phyloP scores from a whole-genome alignment of 2,888 invertebrate species.

The Tetheella fluctuosa region DNA sequence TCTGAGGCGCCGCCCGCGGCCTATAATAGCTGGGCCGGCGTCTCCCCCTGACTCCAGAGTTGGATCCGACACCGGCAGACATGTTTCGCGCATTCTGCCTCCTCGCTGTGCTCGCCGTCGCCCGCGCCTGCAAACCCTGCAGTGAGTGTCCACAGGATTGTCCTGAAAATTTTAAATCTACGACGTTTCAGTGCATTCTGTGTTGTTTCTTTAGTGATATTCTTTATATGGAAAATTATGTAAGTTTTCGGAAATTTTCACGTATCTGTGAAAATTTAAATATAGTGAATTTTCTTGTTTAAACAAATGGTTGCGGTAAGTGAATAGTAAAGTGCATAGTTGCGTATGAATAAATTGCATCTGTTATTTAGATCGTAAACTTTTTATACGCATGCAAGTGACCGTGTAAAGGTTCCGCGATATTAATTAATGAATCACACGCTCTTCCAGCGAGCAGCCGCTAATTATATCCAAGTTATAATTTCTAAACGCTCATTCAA shows the following conservation, averaged over 20 bases:
- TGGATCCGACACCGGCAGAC: slow-evolving; percentile 73
- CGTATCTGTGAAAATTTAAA: neutral
- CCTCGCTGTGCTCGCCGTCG: slow-evolving; percentile 63
- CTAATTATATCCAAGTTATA: slow-evolving; percentile 39
- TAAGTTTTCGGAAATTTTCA: neutral
- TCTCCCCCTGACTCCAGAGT: slow-evolving; percentile 77
- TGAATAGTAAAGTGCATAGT: slow-evolving; percentile 10
- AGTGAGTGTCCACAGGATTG: slow-evolving; percentile 64
- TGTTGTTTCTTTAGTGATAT: slow-evolving; percentile 1
- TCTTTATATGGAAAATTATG: neutral
- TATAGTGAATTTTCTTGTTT: neutral
- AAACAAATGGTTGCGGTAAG: slow-evolving; percentile 18
- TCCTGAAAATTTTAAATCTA: neutral
- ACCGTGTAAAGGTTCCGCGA: neutral
- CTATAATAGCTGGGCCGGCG: slow-evolving; percentile 82
- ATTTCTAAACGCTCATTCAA: slow-evolving; percentile 51
- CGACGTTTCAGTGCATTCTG: slow-evolving; percentile 6
- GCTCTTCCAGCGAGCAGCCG: slow-evolving; percentile 19
- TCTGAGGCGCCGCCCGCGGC: slow-evolving; percentile 80
- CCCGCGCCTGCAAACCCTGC: slow-evolving; percentile 76
- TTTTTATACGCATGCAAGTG: slow-evolving; percentile 14
- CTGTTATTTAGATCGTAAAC: slow-evolving; percentile 12
- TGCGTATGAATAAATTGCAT: too few species aligned
- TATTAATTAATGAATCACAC: neutral
- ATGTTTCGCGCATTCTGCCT: slow-evolving; percentile 77